Evolutionary conservation across 1,140 invertebrate species (phyloP).

Genomic region (Galleria mellonella): DNA sequence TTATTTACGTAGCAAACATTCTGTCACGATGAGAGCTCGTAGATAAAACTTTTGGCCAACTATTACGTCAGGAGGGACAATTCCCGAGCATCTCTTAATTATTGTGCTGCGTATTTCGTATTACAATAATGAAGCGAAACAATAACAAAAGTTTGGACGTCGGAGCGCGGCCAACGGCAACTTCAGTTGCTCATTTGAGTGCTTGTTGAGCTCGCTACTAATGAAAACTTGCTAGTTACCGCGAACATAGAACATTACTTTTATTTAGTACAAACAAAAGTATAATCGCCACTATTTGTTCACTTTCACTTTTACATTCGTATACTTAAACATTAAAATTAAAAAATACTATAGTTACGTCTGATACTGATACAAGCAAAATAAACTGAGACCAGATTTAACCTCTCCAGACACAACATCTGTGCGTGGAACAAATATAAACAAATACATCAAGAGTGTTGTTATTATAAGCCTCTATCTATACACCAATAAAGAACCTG

Average conservation of each 20-base stretch:
- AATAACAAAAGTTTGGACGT: conserved; percentile 70
- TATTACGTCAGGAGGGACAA: conserved; percentile 58
- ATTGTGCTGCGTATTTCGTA: conserved; percentile 64
- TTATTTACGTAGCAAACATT: conserved; percentile 56
- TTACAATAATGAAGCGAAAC: conserved; percentile 72
- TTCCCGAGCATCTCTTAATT: conserved; percentile 66
- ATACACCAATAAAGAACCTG: too few relatives aligned
- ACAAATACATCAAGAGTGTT: too few relatives aligned
- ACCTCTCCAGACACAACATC: too few relatives aligned
- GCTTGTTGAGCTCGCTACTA: conserved; percentile 55
- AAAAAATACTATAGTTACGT: too few relatives aligned
- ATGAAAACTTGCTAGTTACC: conserved; percentile 69
- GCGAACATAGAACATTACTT: conserved; percentile 47
- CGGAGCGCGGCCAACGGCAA: conserved; percentile 49
- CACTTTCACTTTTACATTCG: too few relatives aligned
- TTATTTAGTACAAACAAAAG: conserved; percentile 24
- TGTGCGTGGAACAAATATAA: too few relatives aligned
- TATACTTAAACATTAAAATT: too few relatives aligned
- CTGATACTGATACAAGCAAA: too few relatives aligned
- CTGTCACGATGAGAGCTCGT: conserved; percentile 40
- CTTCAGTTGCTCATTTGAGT: conserved; percentile 63
- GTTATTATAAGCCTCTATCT: too few relatives aligned
- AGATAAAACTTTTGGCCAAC: conserved; percentile 59
- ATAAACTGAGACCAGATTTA: too few relatives aligned
- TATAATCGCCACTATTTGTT: too few relatives aligned